Evolutionary conservation across 1,140 invertebrate genomes (phyloP), one percentile per base, ranked within the genome.

Genomic region (Eupeodes corollae): DNA sequence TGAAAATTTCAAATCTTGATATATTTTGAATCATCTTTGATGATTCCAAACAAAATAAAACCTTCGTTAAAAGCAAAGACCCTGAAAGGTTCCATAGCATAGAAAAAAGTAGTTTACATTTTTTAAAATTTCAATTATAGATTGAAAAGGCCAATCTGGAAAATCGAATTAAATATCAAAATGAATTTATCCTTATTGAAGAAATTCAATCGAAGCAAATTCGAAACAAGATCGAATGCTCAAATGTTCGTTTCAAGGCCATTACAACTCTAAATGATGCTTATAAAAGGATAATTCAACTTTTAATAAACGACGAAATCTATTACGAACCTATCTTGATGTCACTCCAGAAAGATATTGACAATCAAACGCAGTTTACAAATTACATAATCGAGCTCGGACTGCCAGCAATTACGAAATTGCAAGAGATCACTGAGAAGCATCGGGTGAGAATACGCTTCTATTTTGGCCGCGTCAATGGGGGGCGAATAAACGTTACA

Each of bases 321-420:
- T 67, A 65, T 30, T 67, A 65, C 44, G 61, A 67, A 39, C 65
- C 65, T 16, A 63, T 67, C 6, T 43, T 67, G 19, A 52, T 55
- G 5, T 65, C 65, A 10, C 55, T 67, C 5, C 51, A 46, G 21
- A 35, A 34, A 3, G 65, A 67, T 34, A 65, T 65, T 53, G 61
- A 67, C 15, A 64, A 67, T 47, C 65, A 67, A 37, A 26, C 57
- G 1, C 59, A 56, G 16, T 67, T 67, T 11, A 67, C 65, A 32
- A 63, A 67, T 15, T 59, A 65, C 19, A 65, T 63, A 14, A 52
- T 65, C 11, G 56, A 58, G 37, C 46, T 67, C 30, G 65, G 65
- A 2, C 58, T 56, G 47, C 65, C 64, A 15, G 64, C 64, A 1
- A 59, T 67, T 30, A 50, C 52, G 2, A 59, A 65, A 35, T 61